Evolutionary conservation across 2,797 vertebrate species (phyloP).

Genomic region (Catostomus latipinnis): DNA sequence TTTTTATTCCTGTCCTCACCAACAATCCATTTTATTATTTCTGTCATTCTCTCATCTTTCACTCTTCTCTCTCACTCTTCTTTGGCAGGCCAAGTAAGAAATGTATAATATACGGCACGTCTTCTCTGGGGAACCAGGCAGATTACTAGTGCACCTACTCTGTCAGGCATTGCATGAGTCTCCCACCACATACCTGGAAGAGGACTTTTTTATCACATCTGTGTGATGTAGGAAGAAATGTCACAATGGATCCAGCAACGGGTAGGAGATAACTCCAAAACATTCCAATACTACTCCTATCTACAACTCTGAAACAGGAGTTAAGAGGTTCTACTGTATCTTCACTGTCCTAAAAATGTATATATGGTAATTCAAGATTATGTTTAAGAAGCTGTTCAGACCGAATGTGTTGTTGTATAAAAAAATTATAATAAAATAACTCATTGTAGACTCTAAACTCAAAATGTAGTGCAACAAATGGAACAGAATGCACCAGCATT

Average conservation of each 20-base stretch:
- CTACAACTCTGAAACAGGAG: background rate
- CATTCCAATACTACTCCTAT: slow-evolving; percentile 12
- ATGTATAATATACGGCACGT: slow-evolving; percentile 31
- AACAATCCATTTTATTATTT: slow-evolving; percentile 43
- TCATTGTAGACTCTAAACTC: too few relatives aligned
- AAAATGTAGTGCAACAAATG: too few relatives aligned
- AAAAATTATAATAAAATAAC: too few relatives aligned
- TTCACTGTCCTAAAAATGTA: slow-evolving; percentile 10
- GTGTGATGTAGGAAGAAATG: slow-evolving; percentile 33
- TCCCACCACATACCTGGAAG: slow-evolving; percentile 51
- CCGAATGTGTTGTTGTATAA: too few relatives aligned
- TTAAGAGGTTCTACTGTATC: slow-evolving; percentile 9
- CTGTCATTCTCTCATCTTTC: slow-evolving; percentile 2
- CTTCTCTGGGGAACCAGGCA: too few relatives aligned
- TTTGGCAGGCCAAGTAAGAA: background rate
- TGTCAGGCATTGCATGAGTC: slow-evolving; percentile 58
- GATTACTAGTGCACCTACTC: slow-evolving; percentile 54
- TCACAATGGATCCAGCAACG: slow-evolving; percentile 35
- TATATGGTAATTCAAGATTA: slow-evolving; percentile 9
- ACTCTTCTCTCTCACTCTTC: slow-evolving; percentile 18
- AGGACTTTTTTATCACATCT: slow-evolving; percentile 62
- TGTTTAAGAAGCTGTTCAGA: background rate
- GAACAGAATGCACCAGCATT: too few relatives aligned
- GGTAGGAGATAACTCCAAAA: slow-evolving; percentile 5
- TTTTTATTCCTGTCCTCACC: slow-evolving; percentile 42